phyloP scores from a whole-genome alignment of 2,797 vertebrate species.

The Coregonus suidteri region DNA sequence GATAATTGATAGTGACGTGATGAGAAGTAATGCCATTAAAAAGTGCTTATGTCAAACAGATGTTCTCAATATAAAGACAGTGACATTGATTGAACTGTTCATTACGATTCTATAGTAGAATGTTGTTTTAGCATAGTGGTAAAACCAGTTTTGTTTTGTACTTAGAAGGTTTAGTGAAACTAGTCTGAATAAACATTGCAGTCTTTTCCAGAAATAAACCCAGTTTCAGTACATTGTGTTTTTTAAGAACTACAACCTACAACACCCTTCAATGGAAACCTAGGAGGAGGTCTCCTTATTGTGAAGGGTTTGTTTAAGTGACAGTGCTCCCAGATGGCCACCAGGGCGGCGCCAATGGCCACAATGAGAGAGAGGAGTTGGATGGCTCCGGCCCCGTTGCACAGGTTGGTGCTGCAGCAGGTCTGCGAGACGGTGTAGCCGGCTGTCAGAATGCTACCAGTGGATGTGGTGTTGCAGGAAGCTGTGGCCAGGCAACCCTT shows the following conservation, averaged over 20 bases:
- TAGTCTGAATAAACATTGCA: not conserved
- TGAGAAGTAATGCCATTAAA: not conserved
- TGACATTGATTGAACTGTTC: not conserved
- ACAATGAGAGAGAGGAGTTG: slow-evolving; percentile 40
- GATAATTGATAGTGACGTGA: not conserved
- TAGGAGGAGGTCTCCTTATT: not conserved
- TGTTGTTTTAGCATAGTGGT: not conserved
- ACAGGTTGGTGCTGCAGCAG: slow-evolving; percentile 57
- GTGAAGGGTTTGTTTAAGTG: not conserved
- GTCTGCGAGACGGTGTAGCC: slow-evolving; percentile 40
- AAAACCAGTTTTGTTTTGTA: not conserved
- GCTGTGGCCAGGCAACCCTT: slow-evolving; percentile 35
- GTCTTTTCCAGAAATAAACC: not conserved
- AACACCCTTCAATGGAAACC: not conserved
- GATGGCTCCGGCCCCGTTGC: slow-evolving; percentile 51
- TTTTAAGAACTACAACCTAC: not conserved
- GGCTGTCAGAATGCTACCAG: slow-evolving; percentile 36
- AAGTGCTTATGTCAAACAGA: not conserved
- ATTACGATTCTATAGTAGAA: not conserved
- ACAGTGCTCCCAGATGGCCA: slow-evolving; percentile 33
- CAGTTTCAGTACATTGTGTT: not conserved
- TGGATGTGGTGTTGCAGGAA: slow-evolving; percentile 39
- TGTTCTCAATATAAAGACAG: not conserved
- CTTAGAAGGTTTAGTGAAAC: not conserved
- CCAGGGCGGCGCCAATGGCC: slow-evolving; percentile 31